Percentiles rank a stretch among this genome's conserved stretches.
These are phyloP conservation scores for Leptocoma aspasia DNA, from an alignment of 2,113 vertebrate genomes.

Conservation along the genomic window DNA sequence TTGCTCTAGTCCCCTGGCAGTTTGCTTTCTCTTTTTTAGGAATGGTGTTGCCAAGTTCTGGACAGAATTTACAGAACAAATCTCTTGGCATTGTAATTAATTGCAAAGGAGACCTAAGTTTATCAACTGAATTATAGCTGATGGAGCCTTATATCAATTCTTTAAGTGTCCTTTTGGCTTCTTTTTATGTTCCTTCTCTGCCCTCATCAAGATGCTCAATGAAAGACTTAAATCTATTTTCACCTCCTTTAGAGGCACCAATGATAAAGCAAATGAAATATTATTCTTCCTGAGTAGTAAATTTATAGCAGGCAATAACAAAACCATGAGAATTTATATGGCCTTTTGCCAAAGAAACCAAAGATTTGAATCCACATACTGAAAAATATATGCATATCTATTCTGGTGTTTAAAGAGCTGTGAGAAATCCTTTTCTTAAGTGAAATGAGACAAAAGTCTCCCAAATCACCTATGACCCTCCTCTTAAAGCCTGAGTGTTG, in stretches of 20 bases:
- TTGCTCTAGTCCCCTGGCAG: not conserved
- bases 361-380: slow-evolving; percentile 10
- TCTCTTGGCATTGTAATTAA: slow-evolving; percentile 44
- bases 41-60: slow-evolving; percentile 39
- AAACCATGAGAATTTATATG: slow-evolving; percentile 50
- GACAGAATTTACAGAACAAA: slow-evolving; percentile 46
- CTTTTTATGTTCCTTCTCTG: not conserved
- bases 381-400: slow-evolving; percentile 19
- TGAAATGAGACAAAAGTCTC: not conserved
- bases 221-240: slow-evolving; percentile 57
- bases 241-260: not conserved
- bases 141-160: not conserved
- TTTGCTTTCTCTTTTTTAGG: not conserved
- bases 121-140: slow-evolving; percentile 37
- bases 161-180: not conserved
- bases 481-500: not conserved
- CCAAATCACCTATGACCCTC: not conserved
- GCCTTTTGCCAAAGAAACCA: slow-evolving; percentile 60
- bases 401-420: not conserved
- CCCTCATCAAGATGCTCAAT: not conserved
- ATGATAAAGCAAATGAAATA: slow-evolving; percentile 45
- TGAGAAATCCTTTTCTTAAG: slow-evolving; percentile 22
- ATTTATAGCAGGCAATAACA: slow-evolving; percentile 60
- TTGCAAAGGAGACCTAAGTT: slow-evolving; percentile 28
- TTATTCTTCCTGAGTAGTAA: slow-evolving; percentile 44